Evolutionary conservation across 2,797 vertebrate species (phyloP).

Genomic region (Vireo griseus): DNA sequence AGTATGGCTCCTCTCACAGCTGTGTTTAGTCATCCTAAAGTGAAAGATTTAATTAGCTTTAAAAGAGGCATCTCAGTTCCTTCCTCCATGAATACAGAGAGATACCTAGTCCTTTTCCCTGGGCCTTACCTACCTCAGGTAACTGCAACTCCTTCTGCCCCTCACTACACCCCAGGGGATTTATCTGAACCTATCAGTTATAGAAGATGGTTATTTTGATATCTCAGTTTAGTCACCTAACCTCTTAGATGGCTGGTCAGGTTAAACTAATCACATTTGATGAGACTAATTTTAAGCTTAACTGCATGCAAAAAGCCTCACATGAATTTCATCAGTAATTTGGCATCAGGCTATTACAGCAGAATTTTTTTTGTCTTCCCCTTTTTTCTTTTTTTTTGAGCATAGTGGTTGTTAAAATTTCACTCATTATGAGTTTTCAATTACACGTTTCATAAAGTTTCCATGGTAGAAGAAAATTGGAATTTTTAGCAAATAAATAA

Average conservation of each 20-base stretch:
- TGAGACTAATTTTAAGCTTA: neutral
- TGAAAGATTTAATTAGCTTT: neutral
- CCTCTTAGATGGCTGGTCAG: neutral
- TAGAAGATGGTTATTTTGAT: neutral
- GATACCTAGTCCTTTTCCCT: neutral
- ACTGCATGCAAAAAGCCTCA: neutral
- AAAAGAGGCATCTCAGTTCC: neutral
- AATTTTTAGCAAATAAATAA: neutral
- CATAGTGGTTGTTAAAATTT: neutral
- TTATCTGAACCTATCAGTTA: neutral
- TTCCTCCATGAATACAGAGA: neutral
- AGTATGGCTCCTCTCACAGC: neutral
- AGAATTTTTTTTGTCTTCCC: neutral
- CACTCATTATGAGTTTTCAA: neutral
- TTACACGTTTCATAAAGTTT: neutral
- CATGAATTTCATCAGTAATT: neutral
- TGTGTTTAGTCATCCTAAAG: neutral
- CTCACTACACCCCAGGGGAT: neutral
- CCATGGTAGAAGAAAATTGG: neutral
- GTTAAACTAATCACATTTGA: neutral
- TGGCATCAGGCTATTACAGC: neutral
- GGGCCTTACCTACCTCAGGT: neutral
- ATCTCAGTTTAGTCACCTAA: neutral
- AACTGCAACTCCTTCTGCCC: neutral
- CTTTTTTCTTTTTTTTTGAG: rapidly evolving